Evolutionary conservation across 1,140 invertebrate species (phyloP), one percentile per base, ranked within the genome.

Genomic region (Eurytemora carolleeae): DNA sequence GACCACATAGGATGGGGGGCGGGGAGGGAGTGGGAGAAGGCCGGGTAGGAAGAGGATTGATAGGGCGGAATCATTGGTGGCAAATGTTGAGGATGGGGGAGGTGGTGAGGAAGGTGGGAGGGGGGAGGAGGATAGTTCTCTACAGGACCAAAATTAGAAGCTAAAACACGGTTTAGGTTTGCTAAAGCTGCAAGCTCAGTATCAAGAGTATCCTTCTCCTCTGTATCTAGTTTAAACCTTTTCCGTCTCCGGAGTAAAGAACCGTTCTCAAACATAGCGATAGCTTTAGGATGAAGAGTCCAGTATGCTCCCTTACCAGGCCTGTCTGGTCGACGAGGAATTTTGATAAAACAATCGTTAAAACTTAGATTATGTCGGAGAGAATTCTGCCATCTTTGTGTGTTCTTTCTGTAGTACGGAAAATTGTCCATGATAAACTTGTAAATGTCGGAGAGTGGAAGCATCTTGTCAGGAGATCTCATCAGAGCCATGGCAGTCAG

Each of bases 401-500:
- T 91, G 72, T 92, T 90, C 69, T 86, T 83, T 18, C 87, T 76
- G 71, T 90, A 92, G 69, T 90, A 93, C 0, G 89, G 86, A 72
- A 92, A 93, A 57, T 84, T 77, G 69, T 91, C 86, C 70, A 87
- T 91, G 69, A 90, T 90, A 70, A 86, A 93, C 69, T 85, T 84
- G 74, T 93, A 93, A 69, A 93, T 93, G 69, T 92, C 89, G 24
- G 85, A 87, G 21, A 97, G 75, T 2, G 92, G 90, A 55, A 94
- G 75, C 91, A 95, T 96, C 71, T 93, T 93, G 70, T 95, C 88
- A 19, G 83, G 81, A 1, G 86, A 92, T 65, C 82, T 86, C 82
- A 90, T 90, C 65, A 97, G 96, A 16, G 92, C 92, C 91, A 96
- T 95, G 22, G 91, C 92, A 16, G 91, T 96, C 55, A 97, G 74